Base-by-base conservation (phyloP, 2,113 vertebrate species). In the Scomber colias region DNA sequence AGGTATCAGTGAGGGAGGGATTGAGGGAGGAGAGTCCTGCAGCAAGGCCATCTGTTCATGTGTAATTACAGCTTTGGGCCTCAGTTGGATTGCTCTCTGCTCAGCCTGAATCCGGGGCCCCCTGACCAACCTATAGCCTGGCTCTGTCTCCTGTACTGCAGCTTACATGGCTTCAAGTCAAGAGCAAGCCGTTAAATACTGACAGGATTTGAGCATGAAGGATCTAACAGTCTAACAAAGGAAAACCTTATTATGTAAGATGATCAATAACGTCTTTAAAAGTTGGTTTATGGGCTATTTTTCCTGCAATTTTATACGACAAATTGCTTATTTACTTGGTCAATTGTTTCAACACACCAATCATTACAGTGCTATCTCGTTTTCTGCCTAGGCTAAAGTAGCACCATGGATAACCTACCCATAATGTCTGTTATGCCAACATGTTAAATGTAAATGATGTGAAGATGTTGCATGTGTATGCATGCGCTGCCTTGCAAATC, bases 61-160 rank as follows among this genome's bases (percentile, higher is more conserved):
- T 82, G 90, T 92, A 89, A 90, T 92, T 92, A 90, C 86, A 82
- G 89, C 82, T 87, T 19, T 72, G 75, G 79, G 81, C 70, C 83
- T 82, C 75, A 75, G 84, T 82, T 73, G 81, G 79, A 76, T 56
- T 10, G 5, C 49, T 71, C 73, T 79, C 55, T 65, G 84, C 71
- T 79, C 76, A 60, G 80, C 69, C 50, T 82, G 80, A 85, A 81
- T 79, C 71, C 30, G 3, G 19, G 69, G 27, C 45, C 70, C 67
- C 72, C 24, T 82, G 79, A 87, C 83, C 51, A 71, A 67, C 77
- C 83, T 80, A 68, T 56, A 85, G 76, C 82, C 82, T 76, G 87
- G 65, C 72, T 75, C 50, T 60, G 62, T 61, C 71, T 79, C 30
- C 57, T 63, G 51, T 44, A 62, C 53, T 11, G 56, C 77, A 69